Evolutionary conservation across 2,113 vertebrate species (phyloP).

Genomic region (Chrysochloris asiatica): DNA sequence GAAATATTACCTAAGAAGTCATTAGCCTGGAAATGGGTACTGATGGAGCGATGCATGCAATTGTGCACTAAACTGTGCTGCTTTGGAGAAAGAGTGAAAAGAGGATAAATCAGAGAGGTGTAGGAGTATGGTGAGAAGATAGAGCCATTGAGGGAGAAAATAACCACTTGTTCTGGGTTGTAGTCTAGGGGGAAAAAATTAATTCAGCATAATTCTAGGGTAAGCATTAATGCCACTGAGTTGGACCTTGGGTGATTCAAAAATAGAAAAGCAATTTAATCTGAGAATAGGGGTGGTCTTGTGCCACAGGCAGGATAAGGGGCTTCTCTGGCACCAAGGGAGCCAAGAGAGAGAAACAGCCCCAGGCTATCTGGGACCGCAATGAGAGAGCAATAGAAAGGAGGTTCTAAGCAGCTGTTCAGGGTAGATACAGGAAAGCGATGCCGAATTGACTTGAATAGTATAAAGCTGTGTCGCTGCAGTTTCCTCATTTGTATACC

Average conservation of each 20-base stretch:
- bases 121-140: background rate
- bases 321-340: background rate
- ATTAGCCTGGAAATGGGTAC: background rate
- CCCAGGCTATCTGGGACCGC: background rate
- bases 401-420: background rate
- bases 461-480: background rate
- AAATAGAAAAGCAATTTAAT: conserved; percentile 29
- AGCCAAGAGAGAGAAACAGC: background rate
- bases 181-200: background rate
- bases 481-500: background rate
- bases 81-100: background rate
- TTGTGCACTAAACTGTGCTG: background rate
- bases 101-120: background rate
- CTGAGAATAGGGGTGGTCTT: background rate
- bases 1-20: conserved; percentile 24
- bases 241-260: background rate
- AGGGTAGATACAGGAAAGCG: background rate
- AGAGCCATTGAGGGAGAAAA: accelerated
- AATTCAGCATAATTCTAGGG: background rate
- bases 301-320: background rate
- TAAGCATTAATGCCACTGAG: background rate
- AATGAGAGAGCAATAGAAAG: background rate
- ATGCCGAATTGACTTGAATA: background rate
- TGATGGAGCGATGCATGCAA: background rate
- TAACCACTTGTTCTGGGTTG: background rate